phyloP scores from a whole-genome alignment of 64 coral and sea anemone species.

The Stichodactyla mertensii region DNA sequence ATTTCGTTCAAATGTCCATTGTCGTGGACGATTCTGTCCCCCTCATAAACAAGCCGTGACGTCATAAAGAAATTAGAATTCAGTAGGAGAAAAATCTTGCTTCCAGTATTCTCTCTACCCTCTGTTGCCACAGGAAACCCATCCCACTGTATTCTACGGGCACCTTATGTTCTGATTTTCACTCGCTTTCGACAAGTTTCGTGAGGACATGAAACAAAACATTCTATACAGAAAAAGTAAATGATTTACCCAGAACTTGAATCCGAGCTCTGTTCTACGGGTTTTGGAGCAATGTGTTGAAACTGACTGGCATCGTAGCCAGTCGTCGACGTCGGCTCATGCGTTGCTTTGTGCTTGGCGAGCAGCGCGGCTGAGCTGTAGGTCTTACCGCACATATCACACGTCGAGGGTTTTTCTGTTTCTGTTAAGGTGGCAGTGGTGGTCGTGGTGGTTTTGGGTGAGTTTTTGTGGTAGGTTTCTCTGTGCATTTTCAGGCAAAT shows the following conservation, averaged over 20 bases:
- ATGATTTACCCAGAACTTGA: not conserved
- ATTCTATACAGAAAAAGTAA: not conserved
- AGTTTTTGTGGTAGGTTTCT: slow-evolving; percentile 12
- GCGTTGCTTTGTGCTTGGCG: not conserved
- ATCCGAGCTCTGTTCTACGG: not conserved
- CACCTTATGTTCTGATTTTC: too few relatives aligned
- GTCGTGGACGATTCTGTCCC: too few relatives aligned
- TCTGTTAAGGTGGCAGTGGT: not conserved
- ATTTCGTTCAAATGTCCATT: too few relatives aligned
- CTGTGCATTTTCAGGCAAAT: slow-evolving; percentile 22
- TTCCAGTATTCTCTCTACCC: too few relatives aligned
- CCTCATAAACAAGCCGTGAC: too few relatives aligned
- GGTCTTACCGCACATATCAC: slow-evolving; percentile 20
- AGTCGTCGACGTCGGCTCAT: slow-evolving; percentile 8
- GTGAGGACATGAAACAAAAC: too few relatives aligned
- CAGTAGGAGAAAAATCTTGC: too few relatives aligned
- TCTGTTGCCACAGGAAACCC: too few relatives aligned
- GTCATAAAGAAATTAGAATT: too few relatives aligned
- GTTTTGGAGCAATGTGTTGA: slow-evolving; percentile 22
- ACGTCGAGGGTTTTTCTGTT: not conserved
- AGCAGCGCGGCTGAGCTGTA: not conserved
- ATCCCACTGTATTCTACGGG: too few relatives aligned
- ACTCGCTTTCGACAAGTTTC: too few relatives aligned
- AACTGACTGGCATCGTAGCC: slow-evolving; percentile 11
- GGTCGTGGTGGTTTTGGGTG: not conserved